Evolutionary conservation across 2,797 vertebrate species (phyloP), one percentile per base, ranked within the genome.

Genomic region (Acridotheres tristis): DNA sequence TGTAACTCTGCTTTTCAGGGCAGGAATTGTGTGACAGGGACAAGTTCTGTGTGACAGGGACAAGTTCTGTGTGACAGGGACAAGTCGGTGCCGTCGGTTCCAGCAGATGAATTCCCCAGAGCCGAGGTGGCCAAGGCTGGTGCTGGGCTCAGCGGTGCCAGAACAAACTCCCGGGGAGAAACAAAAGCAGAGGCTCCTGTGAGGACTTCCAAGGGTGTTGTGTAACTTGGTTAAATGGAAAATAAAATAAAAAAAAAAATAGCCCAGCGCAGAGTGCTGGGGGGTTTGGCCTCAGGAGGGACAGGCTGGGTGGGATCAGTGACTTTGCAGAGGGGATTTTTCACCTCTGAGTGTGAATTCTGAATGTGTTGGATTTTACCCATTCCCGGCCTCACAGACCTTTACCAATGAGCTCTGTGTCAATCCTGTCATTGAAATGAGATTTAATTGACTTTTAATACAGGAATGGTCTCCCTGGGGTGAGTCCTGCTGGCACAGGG

Each of bases 1-100:
- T 34, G 26, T 65, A 69, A 82, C 80, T 80, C 38, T 21, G 96
- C 96, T 82, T 95, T 95, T 95, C 90, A 95, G 80, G 94, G 94
- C 80, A 15, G 77, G 23, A 55, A 67, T 26, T 73, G 88, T 90
- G 84, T 61, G 92, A 26, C 54, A 22, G 73, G 87, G 82, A n/a
- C 84, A 82, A 69, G 82, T 36, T 29, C 15, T 27, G 65, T 30
- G 65, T 58, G 92, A 14, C 57, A 19, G 66, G 91, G 79, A n/a
- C 81, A 81, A 81, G 85, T 58, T 29, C 15, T 32, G 45, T 30
- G 65, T 58, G 92, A 17, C 57, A 20, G 63, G 91, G 79, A n/a
- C 81, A 81, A 81, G 86, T 62, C 63, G 63, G 68, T 50, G 55
- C 92, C 55, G 2, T 81, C 38, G 11, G 79, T 94, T 94, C 94